A percentile compares a stretch with the other conserved stretches of the same genome.
phyloP scores from a whole-genome alignment of 2,797 vertebrate genomes.

The Cetoscarus ocellatus region DNA sequence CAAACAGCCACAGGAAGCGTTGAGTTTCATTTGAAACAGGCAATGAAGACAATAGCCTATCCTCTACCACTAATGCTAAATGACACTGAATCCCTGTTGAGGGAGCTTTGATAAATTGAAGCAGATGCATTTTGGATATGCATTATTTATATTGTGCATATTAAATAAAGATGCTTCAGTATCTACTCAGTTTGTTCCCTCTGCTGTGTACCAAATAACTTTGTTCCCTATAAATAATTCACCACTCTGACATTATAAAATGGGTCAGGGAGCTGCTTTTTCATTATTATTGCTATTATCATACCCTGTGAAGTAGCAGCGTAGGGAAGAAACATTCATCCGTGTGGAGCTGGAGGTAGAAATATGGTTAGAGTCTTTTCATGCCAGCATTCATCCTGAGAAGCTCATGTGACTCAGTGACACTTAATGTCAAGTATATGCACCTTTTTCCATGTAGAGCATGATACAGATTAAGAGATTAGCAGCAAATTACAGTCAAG shows the following conservation, averaged over 20 bases:
- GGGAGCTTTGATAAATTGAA: conserved; percentile 82
- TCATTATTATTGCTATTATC: conserved; percentile 81
- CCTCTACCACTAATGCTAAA: conserved; percentile 71
- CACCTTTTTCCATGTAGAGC: conserved; percentile 36
- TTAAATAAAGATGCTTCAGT: conserved; percentile 82
- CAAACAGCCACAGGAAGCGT: conserved; percentile 60
- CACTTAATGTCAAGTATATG: conserved; percentile 58
- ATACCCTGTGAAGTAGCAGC: conserved; percentile 64
- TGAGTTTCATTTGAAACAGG: conserved; percentile 65
- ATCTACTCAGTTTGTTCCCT: conserved; percentile 80
- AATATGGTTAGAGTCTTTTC: conserved; percentile 45
- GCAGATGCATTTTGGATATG: conserved; percentile 82
- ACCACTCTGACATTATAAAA: conserved; percentile 83
- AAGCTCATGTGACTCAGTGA: conserved; percentile 54
- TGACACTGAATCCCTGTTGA: conserved; percentile 75
- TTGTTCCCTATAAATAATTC: conserved; percentile 87
- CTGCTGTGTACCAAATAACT: conserved; percentile 86
- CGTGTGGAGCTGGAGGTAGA: conserved; percentile 36
- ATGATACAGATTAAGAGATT: conserved; percentile 39
- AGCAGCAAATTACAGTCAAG: conserved; percentile 43
- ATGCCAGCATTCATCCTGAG: conserved; percentile 46
- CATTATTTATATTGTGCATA: conserved; percentile 85
- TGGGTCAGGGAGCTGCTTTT: conserved; percentile 82
- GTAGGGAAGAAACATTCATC: conserved; percentile 55
- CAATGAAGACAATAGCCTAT: conserved; percentile 71